Base-by-base conservation (phyloP, 2,888 invertebrate genomes). In the Eupeodes latifasciatus region DNA sequence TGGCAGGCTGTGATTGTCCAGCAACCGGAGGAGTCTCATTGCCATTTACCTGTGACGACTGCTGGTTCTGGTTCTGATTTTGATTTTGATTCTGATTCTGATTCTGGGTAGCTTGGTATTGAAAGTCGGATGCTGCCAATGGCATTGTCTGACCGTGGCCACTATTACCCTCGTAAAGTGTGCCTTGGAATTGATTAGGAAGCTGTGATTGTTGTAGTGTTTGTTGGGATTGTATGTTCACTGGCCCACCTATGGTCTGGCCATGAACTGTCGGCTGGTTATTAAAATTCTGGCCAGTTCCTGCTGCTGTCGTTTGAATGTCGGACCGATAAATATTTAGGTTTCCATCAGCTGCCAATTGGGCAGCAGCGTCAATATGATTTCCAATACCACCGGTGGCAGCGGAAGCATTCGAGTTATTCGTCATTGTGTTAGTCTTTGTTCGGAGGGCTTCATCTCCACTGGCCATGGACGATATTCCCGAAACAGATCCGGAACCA, bases 311-410 rank as follows among this genome's bases (percentile, higher is more conserved):
- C 66, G 66, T 19, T 47, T 87, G 79, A 59, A 71, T 57, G 76
- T 87, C 76, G 61, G 76, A 71, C 59, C 82, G 84, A 82, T 84
- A 85, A 77, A 90, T 92, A 83, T 92, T 92, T 91, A 93, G 91
- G 90, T 92, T 92, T 77, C 92, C 92, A 90, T 93, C 93, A 49
- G 91, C 91, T 51, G 91, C 90, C 55, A 91, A 91, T 40, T 90
- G 90, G 62, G 90, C 90, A 62, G 77, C 81, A 12, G 91, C 91
- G 82, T 93, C 93, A 83, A 92, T 87, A 85, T 93, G 92, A 90
- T 93, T 93, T 34, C 91, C 76, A 40, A 81, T 40, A 61, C 80
- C 81, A 66, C 64, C 81, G 71, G 61, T 71, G 34, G 62, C 89
- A 92, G 92, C 72, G 90, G 88, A 57, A 90, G 84, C 61, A 90